Conservation (phyloP, 1,140 invertebrate genomes). For the Drosophila parabipectinata region DNA sequence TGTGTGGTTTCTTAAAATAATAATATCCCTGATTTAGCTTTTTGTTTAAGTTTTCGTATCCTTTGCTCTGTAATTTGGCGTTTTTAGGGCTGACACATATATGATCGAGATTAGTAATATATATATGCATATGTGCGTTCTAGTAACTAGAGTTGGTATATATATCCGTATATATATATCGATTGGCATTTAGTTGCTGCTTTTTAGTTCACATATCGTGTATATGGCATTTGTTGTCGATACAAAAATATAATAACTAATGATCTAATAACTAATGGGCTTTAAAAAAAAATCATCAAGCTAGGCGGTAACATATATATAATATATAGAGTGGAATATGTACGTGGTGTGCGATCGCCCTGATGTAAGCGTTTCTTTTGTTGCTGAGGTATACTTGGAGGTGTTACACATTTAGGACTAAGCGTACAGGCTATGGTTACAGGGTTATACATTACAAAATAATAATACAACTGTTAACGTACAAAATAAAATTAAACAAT, state of each 20-base stretch:
- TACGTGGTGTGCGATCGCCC: constrained; percentile 7
- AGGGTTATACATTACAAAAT: constrained; percentile 50
- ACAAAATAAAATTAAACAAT: constrained; percentile 67
- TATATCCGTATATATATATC: constrained; percentile 46
- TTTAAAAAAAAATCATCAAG: constrained; percentile 35
- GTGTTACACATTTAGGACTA: constrained; percentile 44
- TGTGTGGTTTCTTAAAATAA: constrained; percentile 19
- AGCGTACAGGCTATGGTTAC: neutral
- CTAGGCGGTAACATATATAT: neutral
- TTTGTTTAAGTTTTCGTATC: constrained; percentile 19
- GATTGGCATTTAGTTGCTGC: constrained; percentile 70
- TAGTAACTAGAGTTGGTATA: constrained; percentile 44
- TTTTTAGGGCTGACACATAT: constrained; percentile 57
- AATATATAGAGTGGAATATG: constrained; percentile 17
- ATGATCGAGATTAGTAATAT: neutral
- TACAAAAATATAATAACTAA: constrained; percentile 26
- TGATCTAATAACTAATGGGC: constrained; percentile 8
- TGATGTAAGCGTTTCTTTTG: constrained; percentile 41
- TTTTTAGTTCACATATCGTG: constrained; percentile 59
- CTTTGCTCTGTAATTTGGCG: constrained; percentile 59
- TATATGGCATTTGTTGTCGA: constrained; percentile 66
- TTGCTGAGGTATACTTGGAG: constrained; percentile 68
- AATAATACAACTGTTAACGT: constrained; percentile 69
- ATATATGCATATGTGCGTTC: constrained; percentile 27
- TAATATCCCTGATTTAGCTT: constrained; percentile 72